These are phyloP conservation scores for Gobio occitaniae DNA, from an alignment of 2,797 vertebrate genomes.

Conservation along the genomic window DNA sequence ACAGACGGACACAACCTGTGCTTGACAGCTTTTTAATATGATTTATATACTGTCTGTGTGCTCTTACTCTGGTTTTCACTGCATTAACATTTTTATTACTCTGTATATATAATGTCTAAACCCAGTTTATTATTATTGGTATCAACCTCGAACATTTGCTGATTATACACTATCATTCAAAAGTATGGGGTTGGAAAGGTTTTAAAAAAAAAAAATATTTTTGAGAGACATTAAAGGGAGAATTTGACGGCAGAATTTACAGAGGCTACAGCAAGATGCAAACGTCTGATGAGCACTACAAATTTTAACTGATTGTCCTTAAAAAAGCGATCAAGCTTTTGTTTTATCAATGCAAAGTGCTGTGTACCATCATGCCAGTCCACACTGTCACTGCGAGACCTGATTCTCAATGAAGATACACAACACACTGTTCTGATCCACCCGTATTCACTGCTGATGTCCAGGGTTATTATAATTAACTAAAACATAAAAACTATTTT, in stretches of 20 bases:
- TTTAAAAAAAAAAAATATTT: not conserved
- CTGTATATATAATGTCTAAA: not conserved
- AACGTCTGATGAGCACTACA: not conserved
- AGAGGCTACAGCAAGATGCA: not conserved
- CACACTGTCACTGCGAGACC: not conserved
- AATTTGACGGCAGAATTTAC: not conserved
- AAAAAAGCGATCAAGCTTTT: not conserved
- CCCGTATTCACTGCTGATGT: no score
- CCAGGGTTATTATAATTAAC: no score
- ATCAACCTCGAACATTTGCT: no score
- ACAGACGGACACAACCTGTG: not conserved
- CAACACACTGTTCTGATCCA: no score
- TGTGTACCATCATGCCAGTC: not conserved
- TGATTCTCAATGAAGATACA: no score
- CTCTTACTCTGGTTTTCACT: not conserved
- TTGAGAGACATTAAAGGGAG: not conserved
- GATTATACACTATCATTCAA: no score
- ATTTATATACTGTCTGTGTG: not conserved
- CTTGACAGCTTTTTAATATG: no score
- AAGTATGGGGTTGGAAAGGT: no score
- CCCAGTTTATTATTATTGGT: no score
- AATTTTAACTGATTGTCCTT: not conserved
- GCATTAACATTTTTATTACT: not conserved
- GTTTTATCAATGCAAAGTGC: not conserved
- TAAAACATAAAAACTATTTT: no score